phyloP scores from a whole-genome alignment of 2,888 invertebrate genomes.

The Diplazon laetatorius region DNA sequence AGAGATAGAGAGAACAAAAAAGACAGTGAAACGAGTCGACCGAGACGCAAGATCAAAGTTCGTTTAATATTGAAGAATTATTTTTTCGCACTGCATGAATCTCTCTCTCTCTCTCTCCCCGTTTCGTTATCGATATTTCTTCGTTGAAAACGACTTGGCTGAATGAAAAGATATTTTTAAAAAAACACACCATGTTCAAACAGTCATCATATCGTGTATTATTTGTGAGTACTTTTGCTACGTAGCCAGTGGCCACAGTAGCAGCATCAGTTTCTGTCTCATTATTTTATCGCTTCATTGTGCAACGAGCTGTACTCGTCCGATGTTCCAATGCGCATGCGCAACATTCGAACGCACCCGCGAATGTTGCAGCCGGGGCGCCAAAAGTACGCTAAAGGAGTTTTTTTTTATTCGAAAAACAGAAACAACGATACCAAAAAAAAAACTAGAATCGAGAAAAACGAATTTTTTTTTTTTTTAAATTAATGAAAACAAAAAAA shows the following conservation, averaged over 20 bases:
- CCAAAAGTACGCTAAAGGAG: too few relatives aligned
- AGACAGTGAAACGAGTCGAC: neutral
- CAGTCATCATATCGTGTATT: constrained; percentile 17
- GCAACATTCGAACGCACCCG: neutral
- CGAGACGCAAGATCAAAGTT: constrained; percentile 53
- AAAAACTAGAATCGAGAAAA: too few relatives aligned
- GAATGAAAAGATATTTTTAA: constrained; percentile 51
- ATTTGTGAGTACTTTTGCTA: constrained; percentile 28
- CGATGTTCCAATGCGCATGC: neutral
- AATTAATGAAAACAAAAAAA: too few relatives aligned
- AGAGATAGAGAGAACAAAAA: neutral
- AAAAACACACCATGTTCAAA: too few relatives aligned
- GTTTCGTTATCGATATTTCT: constrained; percentile 50
- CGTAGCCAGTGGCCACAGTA: neutral
- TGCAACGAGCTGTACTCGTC: constrained; percentile 19
- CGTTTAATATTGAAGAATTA: constrained; percentile 23
- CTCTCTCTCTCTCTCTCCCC: constrained; percentile 28
- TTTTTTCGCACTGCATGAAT: constrained; percentile 34
- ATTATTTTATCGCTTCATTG: constrained; percentile 32
- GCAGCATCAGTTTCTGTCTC: neutral
- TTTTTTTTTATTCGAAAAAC: too few relatives aligned
- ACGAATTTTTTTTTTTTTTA: too few relatives aligned
- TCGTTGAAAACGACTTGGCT: constrained; percentile 35
- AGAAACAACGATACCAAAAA: too few relatives aligned
- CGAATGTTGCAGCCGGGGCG: too few relatives aligned